These are phyloP conservation scores for Helicolenus hilgendorfi DNA, from an alignment of 2,797 vertebrate genomes.

Conservation along the genomic window DNA sequence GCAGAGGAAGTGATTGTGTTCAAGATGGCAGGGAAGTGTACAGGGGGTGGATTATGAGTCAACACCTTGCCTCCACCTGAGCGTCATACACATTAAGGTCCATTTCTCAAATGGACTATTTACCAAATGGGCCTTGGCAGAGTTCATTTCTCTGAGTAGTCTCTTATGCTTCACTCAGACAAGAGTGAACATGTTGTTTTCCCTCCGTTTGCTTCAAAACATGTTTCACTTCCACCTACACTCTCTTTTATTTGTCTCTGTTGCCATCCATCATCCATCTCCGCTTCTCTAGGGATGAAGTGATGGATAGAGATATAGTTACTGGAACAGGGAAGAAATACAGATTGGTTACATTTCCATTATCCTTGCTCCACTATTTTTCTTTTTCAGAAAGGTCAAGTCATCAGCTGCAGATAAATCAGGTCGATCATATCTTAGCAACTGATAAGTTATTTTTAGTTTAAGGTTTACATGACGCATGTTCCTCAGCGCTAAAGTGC, in stretches of 20 bases:
- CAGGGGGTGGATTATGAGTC: conserved; percentile 51
- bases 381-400: conserved; percentile 32
- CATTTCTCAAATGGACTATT: conserved; percentile 65
- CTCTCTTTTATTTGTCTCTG: conserved; percentile 36
- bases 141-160: conserved; percentile 39
- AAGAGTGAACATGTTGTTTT: conserved; percentile 38
- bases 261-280: conserved; percentile 32
- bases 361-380: conserved; percentile 29
- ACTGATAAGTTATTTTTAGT: conserved; percentile 77
- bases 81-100: conserved; percentile 42
- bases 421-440: conserved; percentile 74
- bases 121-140: conserved; percentile 57
- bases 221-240: conserved; percentile 33
- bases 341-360: conserved; percentile 44
- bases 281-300: conserved; percentile 6
- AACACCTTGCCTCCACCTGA: conserved; percentile 53
- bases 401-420: conserved; percentile 56
- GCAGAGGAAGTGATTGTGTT: conserved; percentile 21
- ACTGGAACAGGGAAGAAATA: conserved; percentile 26
- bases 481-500: conserved; percentile 19
- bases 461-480: conserved; percentile 48
- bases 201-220: conserved; percentile 38
- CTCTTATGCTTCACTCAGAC: conserved; percentile 24
- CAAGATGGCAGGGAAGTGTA: conserved; percentile 13
- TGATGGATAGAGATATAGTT: conserved; percentile 30